Evolutionary conservation across 1,140 invertebrate species (phyloP).

Genomic region (Wiebesia pumilae): DNA sequence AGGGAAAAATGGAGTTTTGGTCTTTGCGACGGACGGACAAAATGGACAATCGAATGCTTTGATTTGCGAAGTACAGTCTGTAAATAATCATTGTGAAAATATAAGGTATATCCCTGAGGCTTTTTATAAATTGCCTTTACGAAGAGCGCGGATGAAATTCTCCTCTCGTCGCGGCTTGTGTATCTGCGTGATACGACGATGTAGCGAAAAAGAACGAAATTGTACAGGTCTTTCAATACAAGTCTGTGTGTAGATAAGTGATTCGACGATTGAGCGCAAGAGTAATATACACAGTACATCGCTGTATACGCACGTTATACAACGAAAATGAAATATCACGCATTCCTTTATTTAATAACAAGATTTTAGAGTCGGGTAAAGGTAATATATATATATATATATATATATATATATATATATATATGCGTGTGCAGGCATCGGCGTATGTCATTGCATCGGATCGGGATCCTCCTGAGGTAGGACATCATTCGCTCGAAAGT

Average conservation of each 20-base stretch:
- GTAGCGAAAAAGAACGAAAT: constrained; percentile 34
- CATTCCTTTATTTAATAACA: constrained; percentile 41
- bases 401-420: neutral
- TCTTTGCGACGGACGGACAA: neutral
- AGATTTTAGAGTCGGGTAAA: constrained; percentile 40
- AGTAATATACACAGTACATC: constrained; percentile 52
- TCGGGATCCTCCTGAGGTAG: neutral
- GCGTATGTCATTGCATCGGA: neutral
- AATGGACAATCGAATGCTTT: neutral
- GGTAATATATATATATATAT: neutral
- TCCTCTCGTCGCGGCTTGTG: neutral
- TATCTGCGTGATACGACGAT: constrained; percentile 20
- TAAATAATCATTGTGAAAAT: constrained; percentile 25
- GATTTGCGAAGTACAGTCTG: constrained; percentile 2
- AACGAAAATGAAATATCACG: constrained; percentile 23
- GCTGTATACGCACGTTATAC: constrained; percentile 51
- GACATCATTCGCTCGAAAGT: neutral
- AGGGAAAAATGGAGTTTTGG: constrained; percentile 4
- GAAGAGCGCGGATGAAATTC: constrained; percentile 10
- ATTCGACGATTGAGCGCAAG: constrained; percentile 54
- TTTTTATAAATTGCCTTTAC: neutral
- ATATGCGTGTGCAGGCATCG: neutral
- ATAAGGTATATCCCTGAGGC: neutral
- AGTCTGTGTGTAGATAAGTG: constrained; percentile 52
- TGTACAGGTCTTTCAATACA: constrained; percentile 46